Evolutionary conservation across 53 echinoderm and acorn worm genomes (phyloP).

Genomic region (Astropecten irregularis): DNA sequence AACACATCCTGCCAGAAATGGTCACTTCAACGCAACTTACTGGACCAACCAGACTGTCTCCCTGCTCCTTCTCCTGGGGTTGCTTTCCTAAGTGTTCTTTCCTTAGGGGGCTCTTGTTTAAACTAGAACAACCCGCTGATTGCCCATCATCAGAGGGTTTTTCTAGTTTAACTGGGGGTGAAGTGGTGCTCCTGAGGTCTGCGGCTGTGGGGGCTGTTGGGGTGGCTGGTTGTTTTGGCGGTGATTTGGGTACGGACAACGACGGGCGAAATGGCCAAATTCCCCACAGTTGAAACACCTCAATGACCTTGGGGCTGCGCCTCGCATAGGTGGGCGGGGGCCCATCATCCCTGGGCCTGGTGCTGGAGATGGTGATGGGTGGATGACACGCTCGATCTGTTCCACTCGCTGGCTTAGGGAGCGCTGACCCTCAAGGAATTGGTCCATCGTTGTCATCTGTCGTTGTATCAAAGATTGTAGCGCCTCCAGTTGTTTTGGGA

Average conservation of each 20-base stretch:
- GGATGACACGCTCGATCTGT: neutral
- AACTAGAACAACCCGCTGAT: neutral
- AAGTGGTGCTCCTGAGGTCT: no score
- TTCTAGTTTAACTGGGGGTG: neutral
- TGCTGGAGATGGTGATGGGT: neutral
- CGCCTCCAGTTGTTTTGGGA: neutral
- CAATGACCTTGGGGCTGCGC: neutral
- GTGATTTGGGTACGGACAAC: neutral
- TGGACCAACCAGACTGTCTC: conserved; percentile 24
- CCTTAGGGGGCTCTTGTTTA: neutral
- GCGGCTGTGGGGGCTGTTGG: no score
- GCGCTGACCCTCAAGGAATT: neutral
- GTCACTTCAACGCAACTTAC: neutral
- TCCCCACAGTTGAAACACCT: neutral
- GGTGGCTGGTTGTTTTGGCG: neutral
- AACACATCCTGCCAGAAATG: conserved; percentile 12
- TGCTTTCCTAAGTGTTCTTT: no score
- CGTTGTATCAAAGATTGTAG: neutral
- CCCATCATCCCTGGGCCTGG: no score
- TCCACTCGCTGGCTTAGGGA: neutral
- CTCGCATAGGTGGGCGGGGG: no score
- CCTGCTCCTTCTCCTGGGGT: no score
- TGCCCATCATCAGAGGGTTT: neutral
- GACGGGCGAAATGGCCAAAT: conserved; percentile 8
- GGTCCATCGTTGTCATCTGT: neutral